Conservation (phyloP, 2,113 vertebrate species). For the Pachyramphus minor region DNA sequence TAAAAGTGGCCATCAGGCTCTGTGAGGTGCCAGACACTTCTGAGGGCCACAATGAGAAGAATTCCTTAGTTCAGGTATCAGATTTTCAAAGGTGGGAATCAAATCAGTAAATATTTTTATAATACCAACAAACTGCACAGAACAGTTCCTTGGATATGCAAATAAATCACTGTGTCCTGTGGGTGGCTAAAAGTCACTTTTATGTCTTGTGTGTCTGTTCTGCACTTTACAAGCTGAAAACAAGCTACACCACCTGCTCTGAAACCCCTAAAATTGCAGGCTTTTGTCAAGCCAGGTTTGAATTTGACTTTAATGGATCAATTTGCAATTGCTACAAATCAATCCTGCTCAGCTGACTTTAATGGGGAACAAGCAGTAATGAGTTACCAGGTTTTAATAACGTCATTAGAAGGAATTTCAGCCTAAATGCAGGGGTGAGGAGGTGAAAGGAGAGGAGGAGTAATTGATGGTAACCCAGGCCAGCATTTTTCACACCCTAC, state of each 20-base stretch:
- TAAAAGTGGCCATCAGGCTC: background rate
- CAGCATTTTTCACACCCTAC: background rate
- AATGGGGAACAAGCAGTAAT: background rate
- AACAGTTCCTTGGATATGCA: background rate
- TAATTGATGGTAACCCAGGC: background rate
- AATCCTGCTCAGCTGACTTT: background rate
- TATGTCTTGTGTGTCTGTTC: background rate
- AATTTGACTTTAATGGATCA: background rate
- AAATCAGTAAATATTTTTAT: background rate
- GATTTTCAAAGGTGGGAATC: background rate
- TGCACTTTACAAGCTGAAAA: background rate
- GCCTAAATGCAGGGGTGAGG: background rate
- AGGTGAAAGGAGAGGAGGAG: background rate
- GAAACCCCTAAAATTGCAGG: background rate
- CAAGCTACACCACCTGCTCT: background rate
- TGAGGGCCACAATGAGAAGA: background rate
- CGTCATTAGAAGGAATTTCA: background rate
- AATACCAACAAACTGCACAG: background rate
- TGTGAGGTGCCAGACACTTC: background rate
- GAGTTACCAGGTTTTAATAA: background rate
- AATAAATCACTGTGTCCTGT: background rate
- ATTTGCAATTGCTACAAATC: background rate
- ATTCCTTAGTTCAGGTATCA: fast-evolving
- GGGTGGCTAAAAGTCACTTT: background rate
- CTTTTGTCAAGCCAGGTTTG: background rate